Conservation (phyloP, 2,113 vertebrate species). For the Bolborhynchus lineola region DNA sequence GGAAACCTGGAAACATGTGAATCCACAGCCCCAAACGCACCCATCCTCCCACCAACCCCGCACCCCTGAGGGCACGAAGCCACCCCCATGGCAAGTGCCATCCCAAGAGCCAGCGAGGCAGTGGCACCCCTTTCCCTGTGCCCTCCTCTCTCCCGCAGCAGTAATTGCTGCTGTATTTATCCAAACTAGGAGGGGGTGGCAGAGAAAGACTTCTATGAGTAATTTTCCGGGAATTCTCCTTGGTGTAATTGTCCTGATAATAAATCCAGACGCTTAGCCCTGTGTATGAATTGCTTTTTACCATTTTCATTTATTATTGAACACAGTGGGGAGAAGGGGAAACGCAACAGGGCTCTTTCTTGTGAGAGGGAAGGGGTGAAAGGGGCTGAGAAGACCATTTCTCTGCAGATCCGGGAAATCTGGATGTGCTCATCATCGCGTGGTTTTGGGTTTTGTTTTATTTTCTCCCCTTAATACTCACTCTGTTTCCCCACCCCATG, state of each 20-base stretch:
- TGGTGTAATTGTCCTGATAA: constrained; percentile 50
- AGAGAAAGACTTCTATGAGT: constrained; percentile 57
- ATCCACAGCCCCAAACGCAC: rapidly evolving
- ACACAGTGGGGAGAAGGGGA: constrained; percentile 63
- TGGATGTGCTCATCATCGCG: background rate
- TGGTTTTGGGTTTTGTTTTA: background rate
- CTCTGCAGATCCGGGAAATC: constrained; percentile 57
- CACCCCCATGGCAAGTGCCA: background rate
- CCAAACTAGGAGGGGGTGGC: constrained; percentile 60
- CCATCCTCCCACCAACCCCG: background rate
- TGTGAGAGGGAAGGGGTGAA: constrained; percentile 37
- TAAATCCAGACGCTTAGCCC: constrained; percentile 41
- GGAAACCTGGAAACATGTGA: rapidly evolving
- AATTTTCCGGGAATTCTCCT: constrained; percentile 53
- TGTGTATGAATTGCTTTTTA: constrained; percentile 49
- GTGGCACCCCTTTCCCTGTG: background rate
- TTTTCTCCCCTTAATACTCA: background rate
- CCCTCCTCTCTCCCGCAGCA: background rate
- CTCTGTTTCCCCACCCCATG: background rate
- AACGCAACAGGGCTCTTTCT: constrained; percentile 53
- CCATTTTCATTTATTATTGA: constrained; percentile 59
- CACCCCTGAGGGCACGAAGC: background rate
- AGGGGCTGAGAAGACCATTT: constrained; percentile 33
- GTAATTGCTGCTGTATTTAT: constrained; percentile 59
- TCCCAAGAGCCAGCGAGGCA: rapidly evolving